These are phyloP conservation scores for Noctua comes DNA, from an alignment of 2,888 invertebrate genomes.

Conservation along the genomic window DNA sequence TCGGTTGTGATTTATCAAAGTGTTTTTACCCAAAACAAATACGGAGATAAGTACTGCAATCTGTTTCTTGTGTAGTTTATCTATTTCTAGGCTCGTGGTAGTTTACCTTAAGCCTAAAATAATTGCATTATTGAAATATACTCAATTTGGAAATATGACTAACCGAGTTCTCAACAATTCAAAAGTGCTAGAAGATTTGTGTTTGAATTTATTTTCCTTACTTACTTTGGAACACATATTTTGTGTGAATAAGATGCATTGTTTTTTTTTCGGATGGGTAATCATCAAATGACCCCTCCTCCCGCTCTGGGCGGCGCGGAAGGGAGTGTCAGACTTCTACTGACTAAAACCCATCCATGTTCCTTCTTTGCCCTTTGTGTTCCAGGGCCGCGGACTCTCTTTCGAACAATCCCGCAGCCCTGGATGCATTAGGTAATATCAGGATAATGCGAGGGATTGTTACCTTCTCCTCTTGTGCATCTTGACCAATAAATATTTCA, in stretches of 20 bases:
- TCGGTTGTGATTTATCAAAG: slow-evolving; percentile 49
- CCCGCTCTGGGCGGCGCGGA: no score
- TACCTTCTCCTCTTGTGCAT: neutral
- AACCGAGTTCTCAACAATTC: neutral
- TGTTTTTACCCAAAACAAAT: slow-evolving; percentile 55
- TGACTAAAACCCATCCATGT: no score
- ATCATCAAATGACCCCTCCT: no score
- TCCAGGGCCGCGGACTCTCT: no score
- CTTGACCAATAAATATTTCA: neutral
- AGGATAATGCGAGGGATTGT: neutral
- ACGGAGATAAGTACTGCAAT: slow-evolving; percentile 32
- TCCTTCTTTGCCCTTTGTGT: no score
- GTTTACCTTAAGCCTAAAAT: slow-evolving; percentile 9
- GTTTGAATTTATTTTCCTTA: neutral
- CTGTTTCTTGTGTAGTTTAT: slow-evolving; percentile 19
- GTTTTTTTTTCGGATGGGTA: no score
- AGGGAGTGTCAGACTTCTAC: no score
- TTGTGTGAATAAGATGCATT: neutral
- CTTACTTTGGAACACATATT: neutral
- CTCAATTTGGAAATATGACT: no score
- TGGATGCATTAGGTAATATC: neutral
- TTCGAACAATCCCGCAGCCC: no score
- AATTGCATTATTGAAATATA: neutral
- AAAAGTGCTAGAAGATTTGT: neutral
- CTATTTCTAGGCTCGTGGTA: slow-evolving; percentile 16